phyloP scores from a whole-genome alignment of 2,797 vertebrate genomes.

The Sebastes melanostomus region DNA sequence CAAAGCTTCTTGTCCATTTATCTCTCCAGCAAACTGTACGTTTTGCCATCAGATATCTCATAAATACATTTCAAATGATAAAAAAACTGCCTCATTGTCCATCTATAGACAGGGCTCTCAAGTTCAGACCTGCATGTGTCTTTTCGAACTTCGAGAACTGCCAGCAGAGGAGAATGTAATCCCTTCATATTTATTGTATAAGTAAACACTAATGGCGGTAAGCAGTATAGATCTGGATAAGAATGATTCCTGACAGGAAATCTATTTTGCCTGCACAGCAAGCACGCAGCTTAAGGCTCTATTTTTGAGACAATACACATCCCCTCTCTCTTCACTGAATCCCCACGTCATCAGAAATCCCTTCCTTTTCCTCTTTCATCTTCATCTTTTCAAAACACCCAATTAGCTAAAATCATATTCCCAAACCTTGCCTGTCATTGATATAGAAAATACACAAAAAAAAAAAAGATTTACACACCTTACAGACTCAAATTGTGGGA shows the following conservation, averaged over 20 bases:
- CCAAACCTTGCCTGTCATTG: constrained; percentile 34
- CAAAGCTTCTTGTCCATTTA: background rate
- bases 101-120: background rate
- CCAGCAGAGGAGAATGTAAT: constrained; percentile 38
- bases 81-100: background rate
- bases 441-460: constrained; percentile 18
- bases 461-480: constrained; percentile 18
- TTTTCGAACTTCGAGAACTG: constrained; percentile 36
- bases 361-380: constrained; percentile 49
- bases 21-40: background rate
- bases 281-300: constrained; percentile 58
- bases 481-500: background rate
- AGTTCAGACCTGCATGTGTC: background rate
- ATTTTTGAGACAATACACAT: constrained; percentile 66
- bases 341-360: constrained; percentile 63
- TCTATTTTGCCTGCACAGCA: constrained; percentile 64
- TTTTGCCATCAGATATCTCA: background rate
- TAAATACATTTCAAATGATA: background rate
- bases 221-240: constrained; percentile 54
- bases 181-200: constrained; percentile 48
- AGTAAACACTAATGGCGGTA: constrained; percentile 58
- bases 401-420: constrained; percentile 64
- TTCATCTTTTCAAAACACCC: constrained; percentile 53
- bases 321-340: constrained; percentile 36
- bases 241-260: constrained; percentile 69